Evolutionary conservation across 2,797 vertebrate genomes (phyloP).

Genomic region (Balearica regulorum): DNA sequence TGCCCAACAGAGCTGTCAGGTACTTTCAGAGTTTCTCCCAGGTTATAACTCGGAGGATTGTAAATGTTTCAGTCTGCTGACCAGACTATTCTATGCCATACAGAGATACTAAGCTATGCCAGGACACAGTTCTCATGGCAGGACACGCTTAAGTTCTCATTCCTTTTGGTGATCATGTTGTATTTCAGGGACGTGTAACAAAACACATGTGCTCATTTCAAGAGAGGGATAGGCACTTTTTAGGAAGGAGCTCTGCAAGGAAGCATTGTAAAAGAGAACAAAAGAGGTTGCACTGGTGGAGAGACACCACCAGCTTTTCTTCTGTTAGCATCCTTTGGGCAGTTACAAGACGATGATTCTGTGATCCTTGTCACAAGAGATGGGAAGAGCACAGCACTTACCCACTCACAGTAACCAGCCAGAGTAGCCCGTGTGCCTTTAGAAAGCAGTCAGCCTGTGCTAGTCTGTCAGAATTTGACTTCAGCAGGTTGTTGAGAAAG

Average conservation of each 20-base stretch:
- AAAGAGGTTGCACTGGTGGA: background rate
- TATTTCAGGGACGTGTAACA: background rate
- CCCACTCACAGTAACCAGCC: background rate
- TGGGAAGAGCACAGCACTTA: background rate
- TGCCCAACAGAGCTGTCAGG: background rate
- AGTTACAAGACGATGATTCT: background rate
- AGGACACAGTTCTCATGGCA: background rate
- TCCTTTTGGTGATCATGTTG: background rate
- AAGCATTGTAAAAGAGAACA: background rate
- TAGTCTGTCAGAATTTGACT: background rate
- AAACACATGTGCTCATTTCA: background rate
- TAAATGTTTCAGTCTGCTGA: background rate
- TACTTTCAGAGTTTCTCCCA: background rate
- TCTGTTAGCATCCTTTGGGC: background rate
- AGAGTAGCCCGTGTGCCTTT: background rate
- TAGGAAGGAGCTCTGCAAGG: background rate
- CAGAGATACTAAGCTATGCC: background rate
- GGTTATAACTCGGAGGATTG: background rate
- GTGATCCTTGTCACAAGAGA: background rate
- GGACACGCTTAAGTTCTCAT: background rate
- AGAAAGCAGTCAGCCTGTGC: background rate
- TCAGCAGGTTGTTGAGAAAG: background rate
- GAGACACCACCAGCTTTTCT: background rate
- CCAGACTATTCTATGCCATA: background rate
- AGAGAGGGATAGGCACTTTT: background rate